A percentile compares a stretch with the other conserved stretches of the same genome.
Conservation (phyloP, 2,113 vertebrate species). For the Cervus canadensis region DNA sequence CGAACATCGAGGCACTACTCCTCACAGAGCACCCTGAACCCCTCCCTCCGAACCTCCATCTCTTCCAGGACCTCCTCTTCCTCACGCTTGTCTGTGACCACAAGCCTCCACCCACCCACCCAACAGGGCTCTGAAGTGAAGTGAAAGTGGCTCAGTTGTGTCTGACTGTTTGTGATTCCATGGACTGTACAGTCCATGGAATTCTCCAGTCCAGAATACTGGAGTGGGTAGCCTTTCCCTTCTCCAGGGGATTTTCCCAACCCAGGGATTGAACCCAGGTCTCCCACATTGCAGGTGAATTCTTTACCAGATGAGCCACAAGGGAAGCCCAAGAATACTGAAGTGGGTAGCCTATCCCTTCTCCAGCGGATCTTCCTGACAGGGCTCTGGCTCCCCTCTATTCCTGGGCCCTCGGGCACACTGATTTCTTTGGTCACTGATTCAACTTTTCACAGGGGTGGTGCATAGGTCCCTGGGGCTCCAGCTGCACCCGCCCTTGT, state of each 20-base stretch:
- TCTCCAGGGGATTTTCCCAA: background rate
- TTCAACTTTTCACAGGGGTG: background rate
- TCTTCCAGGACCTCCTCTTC: background rate
- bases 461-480: background rate
- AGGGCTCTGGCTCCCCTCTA: background rate
- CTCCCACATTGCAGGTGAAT: background rate
- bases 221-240: background rate
- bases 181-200: background rate
- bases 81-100: background rate
- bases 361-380: background rate
- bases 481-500: background rate
- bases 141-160: background rate
- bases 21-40: background rate
- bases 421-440: background rate
- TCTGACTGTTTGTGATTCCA: background rate
- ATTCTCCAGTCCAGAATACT: background rate
- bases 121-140: background rate
- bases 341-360: background rate
- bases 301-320: background rate
- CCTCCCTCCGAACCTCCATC: background rate
- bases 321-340: background rate
- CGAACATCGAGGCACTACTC: accelerated
- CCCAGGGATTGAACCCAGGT: background rate
- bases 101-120: no score
- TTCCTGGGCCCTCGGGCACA: background rate